These are phyloP conservation scores for Decapterus maruadsi DNA, from an alignment of 2,797 vertebrate genomes.

Conservation along the genomic window DNA sequence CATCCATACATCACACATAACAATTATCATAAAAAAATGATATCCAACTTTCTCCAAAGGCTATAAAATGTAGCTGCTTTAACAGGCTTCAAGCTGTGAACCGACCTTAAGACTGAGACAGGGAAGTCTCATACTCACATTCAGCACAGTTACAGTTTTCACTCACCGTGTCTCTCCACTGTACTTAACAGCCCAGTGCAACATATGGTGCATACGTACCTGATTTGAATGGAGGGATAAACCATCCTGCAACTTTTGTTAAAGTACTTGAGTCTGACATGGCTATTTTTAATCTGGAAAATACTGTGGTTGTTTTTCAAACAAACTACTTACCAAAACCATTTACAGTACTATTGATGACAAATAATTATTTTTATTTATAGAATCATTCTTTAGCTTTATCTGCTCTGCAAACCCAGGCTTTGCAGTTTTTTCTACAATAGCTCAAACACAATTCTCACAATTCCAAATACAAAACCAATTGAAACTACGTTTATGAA, in stretches of 20 bases:
- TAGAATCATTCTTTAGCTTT: too few species aligned
- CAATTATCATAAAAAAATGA: slow-evolving; percentile 2
- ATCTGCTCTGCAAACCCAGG: too few species aligned
- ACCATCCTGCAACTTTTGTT: not conserved
- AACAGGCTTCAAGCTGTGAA: slow-evolving; percentile 9
- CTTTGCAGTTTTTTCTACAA: too few species aligned
- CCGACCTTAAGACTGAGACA: slow-evolving; percentile 1
- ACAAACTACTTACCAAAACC: not conserved
- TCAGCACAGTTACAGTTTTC: not conserved
- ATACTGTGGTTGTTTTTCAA: not conserved
- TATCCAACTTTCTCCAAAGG: slow-evolving; percentile 4
- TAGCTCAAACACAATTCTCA: too few species aligned
- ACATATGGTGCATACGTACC: too few species aligned
- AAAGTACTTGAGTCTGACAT: not conserved
- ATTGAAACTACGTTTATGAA: too few species aligned
- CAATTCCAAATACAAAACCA: too few species aligned
- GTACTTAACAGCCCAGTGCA: not conserved
- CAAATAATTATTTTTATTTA: too few species aligned
- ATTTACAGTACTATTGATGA: not conserved
- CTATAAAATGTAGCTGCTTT: not conserved
- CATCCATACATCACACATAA: slow-evolving; percentile 31
- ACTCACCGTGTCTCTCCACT: not conserved
- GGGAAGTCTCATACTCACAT: not conserved
- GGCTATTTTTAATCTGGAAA: not conserved
- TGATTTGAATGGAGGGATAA: not conserved